Conservation (phyloP, 2,888 invertebrate genomes). For the Litoditis marina region DNA sequence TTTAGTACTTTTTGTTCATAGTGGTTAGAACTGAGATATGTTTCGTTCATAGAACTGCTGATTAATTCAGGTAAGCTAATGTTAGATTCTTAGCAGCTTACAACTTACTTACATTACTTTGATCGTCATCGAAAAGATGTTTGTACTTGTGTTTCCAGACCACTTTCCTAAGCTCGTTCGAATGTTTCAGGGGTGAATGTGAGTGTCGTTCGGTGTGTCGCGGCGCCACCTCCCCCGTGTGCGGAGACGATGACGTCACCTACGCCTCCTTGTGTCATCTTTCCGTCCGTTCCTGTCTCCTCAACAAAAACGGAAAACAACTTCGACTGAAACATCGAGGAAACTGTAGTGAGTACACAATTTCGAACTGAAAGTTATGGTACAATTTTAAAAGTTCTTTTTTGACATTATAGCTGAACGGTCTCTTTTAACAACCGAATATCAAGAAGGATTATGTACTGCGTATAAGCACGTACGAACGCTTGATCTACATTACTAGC, state of each 20-base stretch:
- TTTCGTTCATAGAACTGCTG: too few species aligned
- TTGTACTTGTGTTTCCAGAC: too few species aligned
- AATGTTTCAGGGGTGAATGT: constrained; percentile 29
- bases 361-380: not conserved
- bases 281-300: constrained; percentile 34
- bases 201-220: constrained; percentile 41
- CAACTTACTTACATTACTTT: too few species aligned
- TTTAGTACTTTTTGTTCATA: too few species aligned
- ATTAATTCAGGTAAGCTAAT: too few species aligned
- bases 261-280: constrained; percentile 44
- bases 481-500: too few species aligned
- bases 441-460: too few species aligned
- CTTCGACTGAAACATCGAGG: constrained; percentile 30
- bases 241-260: constrained; percentile 42
- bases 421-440: too few species aligned
- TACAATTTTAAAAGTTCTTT: not conserved
- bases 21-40: too few species aligned
- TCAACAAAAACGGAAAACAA: constrained; percentile 23
- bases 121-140: too few species aligned
- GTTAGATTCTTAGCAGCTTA: too few species aligned
- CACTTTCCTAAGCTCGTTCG: not conserved
- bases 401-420: not conserved
- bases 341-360: constrained; percentile 34
- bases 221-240: constrained; percentile 23
- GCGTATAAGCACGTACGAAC: too few species aligned